Conservation (phyloP, 92 coral and sea anemone species). For the Desmophyllum pertusum region DNA sequence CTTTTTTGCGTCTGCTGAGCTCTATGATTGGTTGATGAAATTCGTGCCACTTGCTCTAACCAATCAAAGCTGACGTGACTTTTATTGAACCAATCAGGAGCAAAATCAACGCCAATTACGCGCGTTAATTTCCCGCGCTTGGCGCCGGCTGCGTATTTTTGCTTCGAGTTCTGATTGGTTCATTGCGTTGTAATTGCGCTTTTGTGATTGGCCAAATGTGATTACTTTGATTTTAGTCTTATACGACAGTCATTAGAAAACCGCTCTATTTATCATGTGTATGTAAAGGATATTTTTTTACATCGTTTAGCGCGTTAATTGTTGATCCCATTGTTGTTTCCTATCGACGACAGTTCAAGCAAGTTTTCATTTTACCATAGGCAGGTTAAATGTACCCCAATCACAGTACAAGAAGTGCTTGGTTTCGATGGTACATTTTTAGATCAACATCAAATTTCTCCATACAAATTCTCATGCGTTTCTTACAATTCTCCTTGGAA, state of each 20-base stretch:
- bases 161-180: too few relatives aligned
- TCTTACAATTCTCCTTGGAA: background rate
- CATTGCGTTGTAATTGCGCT: background rate
- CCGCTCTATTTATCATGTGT: background rate
- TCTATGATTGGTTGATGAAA: background rate
- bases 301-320: background rate
- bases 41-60: background rate
- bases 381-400: background rate
- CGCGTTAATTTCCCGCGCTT: background rate
- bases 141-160: background rate
- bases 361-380: background rate
- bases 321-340: too few relatives aligned
- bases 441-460: background rate
- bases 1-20: background rate
- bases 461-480: background rate
- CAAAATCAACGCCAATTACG: background rate
- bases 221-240: background rate
- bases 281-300: too few relatives aligned
- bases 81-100: background rate
- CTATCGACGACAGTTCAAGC: too few relatives aligned
- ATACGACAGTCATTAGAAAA: background rate
- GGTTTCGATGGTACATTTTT: background rate
- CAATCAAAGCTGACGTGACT: background rate
- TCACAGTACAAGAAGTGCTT: background rate
- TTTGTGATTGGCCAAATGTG: background rate